Percentiles rank a stretch among this genome's conserved stretches.
phyloP scores from a whole-genome alignment of 1,140 invertebrate species.

The Diploscapter pachys region DNA sequence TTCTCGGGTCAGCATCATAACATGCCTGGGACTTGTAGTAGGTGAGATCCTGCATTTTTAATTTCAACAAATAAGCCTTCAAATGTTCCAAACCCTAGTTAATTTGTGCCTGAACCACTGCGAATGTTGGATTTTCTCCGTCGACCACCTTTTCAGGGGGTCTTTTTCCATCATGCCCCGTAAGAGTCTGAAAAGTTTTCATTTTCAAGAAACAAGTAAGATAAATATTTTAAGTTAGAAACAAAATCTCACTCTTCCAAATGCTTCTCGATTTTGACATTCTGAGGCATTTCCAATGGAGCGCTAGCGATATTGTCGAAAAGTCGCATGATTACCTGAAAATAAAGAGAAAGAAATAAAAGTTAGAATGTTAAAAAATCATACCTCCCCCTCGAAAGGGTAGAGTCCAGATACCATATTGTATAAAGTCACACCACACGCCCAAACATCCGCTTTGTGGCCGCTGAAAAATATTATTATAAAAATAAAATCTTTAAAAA shows the following conservation, averaged over 20 bases:
- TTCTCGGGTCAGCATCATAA: no score
- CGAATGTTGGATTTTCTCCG: background rate
- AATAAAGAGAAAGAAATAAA: background rate
- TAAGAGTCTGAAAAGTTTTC: background rate
- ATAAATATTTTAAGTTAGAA: no score
- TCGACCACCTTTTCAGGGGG: constrained; percentile 2
- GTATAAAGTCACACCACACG: constrained; percentile 49
- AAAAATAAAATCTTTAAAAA: background rate
- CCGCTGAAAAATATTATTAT: constrained; percentile 38
- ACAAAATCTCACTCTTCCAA: constrained; percentile 10
- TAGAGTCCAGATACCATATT: constrained; percentile 51
- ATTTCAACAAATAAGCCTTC: no score
- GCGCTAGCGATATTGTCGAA: background rate
- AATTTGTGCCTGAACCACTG: background rate
- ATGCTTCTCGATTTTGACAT: constrained; percentile 12
- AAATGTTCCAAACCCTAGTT: no score
- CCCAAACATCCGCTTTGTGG: constrained; percentile 46
- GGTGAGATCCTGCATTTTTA: no score
- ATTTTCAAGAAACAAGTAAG: no score
- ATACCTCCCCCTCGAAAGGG: constrained; percentile 43
- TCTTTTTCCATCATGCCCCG: constrained; percentile 8
- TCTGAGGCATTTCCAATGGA: constrained; percentile 14
- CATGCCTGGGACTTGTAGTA: no score
- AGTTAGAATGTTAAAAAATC: background rate
- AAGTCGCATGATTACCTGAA: background rate